These are phyloP conservation scores for Anorthoa munda DNA, from an alignment of 2,888 invertebrate genomes.

Conservation along the genomic window DNA sequence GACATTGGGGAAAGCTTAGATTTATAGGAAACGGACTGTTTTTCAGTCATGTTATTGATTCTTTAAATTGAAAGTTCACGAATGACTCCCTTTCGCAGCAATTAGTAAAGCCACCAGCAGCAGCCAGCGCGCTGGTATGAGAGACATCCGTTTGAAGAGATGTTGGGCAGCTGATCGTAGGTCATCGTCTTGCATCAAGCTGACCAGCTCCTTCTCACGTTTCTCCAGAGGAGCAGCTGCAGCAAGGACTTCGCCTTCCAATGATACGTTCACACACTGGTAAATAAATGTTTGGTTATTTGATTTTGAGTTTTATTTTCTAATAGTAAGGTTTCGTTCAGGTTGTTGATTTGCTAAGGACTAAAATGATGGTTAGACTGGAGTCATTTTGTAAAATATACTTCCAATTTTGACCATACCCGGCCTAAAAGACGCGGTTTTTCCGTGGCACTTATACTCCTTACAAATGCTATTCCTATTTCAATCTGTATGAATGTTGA, in stretches of 20 bases:
- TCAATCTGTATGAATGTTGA: no score
- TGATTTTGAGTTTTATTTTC: slow-evolving; percentile 1
- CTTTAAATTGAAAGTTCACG: no score
- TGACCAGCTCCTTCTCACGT: slow-evolving; percentile 83
- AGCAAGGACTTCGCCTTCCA: slow-evolving; percentile 81
- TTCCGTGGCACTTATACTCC: not conserved
- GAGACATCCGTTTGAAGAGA: slow-evolving; percentile 86
- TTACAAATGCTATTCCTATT: not conserved
- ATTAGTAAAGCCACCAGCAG: no score
- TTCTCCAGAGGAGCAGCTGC: slow-evolving; percentile 78
- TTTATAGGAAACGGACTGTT: no score
- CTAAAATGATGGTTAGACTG: no score
- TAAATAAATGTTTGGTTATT: not conserved
- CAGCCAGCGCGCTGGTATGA: slow-evolving; percentile 83
- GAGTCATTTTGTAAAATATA: no score
- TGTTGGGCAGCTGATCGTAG: slow-evolving; percentile 80
- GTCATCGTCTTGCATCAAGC: slow-evolving; percentile 86
- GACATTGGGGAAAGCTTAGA: no score
- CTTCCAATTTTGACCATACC: no score
- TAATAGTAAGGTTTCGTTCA: not conserved
- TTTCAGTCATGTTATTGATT: no score
- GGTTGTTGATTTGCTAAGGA: no score
- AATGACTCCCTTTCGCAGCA: no score
- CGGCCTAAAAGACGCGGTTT: no score
- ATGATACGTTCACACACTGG: slow-evolving; percentile 84